phyloP scores from a whole-genome alignment of 1,140 invertebrate genomes.

The Wasmannia auropunctata region DNA sequence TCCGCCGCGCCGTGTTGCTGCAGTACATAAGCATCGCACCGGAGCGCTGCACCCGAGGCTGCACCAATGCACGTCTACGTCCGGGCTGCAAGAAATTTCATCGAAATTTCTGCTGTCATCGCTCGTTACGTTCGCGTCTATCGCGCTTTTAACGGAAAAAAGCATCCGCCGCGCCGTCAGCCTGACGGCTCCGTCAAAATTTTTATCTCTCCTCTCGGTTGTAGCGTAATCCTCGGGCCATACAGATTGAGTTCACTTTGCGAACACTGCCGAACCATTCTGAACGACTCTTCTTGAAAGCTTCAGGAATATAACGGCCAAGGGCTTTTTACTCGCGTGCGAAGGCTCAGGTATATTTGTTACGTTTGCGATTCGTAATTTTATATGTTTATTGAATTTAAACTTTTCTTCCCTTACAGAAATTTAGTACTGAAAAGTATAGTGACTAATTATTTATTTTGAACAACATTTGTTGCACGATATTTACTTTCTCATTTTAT shows the following conservation, averaged over 20 bases:
- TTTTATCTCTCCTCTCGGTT: conserved; percentile 44
- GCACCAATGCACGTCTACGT: conserved; percentile 7
- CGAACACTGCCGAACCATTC: conserved; percentile 31
- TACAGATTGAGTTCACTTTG: conserved; percentile 27
- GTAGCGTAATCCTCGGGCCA: conserved; percentile 19
- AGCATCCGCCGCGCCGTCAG: conserved; percentile 8
- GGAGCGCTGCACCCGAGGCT: too few relatives aligned
- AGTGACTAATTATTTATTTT: too few relatives aligned
- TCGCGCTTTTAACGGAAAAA: conserved; percentile 43
- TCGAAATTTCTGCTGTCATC: conserved; percentile 42
- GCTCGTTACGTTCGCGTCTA: conserved; percentile 11
- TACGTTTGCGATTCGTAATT: background rate
- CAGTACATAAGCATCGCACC: too few relatives aligned
- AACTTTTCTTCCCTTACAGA: too few relatives aligned
- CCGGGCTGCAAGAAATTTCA: background rate
- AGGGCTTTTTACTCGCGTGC: conserved; percentile 16
- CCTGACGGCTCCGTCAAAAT: conserved; percentile 37
- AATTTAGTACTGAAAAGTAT: too few relatives aligned
- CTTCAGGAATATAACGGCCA: conserved; percentile 36
- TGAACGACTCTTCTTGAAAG: conserved; percentile 42
- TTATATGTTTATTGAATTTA: conserved; percentile 5
- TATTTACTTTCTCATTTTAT: too few relatives aligned
- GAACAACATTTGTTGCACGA: too few relatives aligned
- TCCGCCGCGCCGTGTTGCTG: background rate
- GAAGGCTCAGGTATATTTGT: background rate